phyloP scores from a whole-genome alignment of 64 coral and sea anemone genomes.

The Acropora tenuis region DNA sequence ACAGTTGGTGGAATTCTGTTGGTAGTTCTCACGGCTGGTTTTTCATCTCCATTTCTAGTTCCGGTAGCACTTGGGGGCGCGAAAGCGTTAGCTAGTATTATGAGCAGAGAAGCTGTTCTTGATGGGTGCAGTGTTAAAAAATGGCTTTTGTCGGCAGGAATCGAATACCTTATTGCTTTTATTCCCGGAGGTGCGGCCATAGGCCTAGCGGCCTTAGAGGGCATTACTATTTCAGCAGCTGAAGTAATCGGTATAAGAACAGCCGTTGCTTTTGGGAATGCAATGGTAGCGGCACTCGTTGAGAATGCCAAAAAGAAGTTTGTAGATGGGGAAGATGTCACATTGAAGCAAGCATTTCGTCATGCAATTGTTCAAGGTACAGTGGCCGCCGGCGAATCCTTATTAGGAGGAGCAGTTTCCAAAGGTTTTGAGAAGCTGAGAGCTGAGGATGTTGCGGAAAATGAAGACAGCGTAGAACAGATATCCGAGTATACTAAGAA shows the following conservation, averaged over 20 bases:
- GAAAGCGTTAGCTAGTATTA: background rate
- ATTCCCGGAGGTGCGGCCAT: constrained; percentile 37
- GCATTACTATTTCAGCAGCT: background rate
- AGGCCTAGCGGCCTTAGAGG: background rate
- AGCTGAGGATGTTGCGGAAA: too few relatives aligned
- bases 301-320: constrained; percentile 4
- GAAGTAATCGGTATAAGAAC: constrained; percentile 1
- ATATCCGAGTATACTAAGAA: background rate
- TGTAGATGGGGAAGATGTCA: constrained; percentile 40
- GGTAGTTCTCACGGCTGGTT: background rate
- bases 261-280: constrained; percentile 29
- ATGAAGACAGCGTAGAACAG: background rate
- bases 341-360: background rate
- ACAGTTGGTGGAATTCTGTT: background rate
- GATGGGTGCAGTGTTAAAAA: constrained; percentile 27
- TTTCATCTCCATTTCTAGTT: background rate
- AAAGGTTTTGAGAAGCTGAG: background rate
- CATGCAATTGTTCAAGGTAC: background rate
- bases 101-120: constrained; percentile 32
- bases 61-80: background rate
- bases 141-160: background rate
- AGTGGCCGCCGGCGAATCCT: background rate
- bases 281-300: background rate
- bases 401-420: background rate
- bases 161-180: constrained; percentile 23